Percentiles rank a stretch among this genome's conserved stretches.
These are phyloP conservation scores for Spialia ferax DNA, from an alignment of 2,888 invertebrate species.

Conservation along the genomic window DNA sequence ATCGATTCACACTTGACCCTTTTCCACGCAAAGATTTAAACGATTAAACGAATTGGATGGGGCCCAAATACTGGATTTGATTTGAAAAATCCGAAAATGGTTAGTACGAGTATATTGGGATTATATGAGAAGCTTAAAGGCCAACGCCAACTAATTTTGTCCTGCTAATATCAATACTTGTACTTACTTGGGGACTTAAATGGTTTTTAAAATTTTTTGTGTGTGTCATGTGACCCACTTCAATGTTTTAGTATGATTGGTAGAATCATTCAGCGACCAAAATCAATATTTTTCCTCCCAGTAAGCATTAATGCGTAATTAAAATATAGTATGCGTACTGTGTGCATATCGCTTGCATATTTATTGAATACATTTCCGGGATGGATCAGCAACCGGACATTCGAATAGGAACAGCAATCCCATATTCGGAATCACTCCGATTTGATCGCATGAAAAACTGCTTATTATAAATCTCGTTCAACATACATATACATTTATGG, in stretches of 20 bases:
- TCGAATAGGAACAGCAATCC: not conserved
- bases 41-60: too few relatives aligned
- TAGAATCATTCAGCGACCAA: not conserved
- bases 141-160: too few relatives aligned
- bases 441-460: not conserved
- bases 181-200: too few relatives aligned
- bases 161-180: too few relatives aligned
- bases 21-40: too few relatives aligned
- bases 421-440: constrained; percentile 7
- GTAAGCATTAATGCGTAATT: not conserved
- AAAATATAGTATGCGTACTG: constrained; percentile 3
- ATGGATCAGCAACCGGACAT: constrained; percentile 4
- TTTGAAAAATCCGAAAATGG: too few relatives aligned
- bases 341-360: not conserved
- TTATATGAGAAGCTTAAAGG: too few relatives aligned
- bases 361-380: constrained; percentile 12
- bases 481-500: constrained; percentile 17
- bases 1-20: too few relatives aligned
- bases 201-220: too few relatives aligned
- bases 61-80: too few relatives aligned
- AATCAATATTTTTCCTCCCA: not conserved
- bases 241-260: not conserved
- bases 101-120: too few relatives aligned
- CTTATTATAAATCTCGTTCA: constrained; percentile 13
- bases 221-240: too few relatives aligned